Evolutionary conservation across 1,140 invertebrate species (phyloP).

Genomic region (Leptoteleia sp.): DNA sequence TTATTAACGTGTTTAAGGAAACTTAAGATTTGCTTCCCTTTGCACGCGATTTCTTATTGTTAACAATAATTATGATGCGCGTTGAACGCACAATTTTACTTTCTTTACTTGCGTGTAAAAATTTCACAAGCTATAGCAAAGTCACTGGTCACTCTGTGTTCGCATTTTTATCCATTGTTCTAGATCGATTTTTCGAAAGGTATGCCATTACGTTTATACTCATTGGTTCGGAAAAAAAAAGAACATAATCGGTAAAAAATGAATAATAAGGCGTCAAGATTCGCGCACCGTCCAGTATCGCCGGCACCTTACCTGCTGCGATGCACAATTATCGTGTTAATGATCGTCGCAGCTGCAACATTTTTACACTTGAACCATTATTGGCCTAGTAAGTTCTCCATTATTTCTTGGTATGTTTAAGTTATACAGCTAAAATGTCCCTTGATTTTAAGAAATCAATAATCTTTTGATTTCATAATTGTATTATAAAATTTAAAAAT

Average conservation of each 20-base stretch:
- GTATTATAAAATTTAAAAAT: too few species aligned
- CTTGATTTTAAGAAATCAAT: too few species aligned
- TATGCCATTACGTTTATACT: slow-evolving; percentile 35
- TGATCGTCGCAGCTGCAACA: slow-evolving; percentile 75
- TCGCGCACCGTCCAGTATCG: slow-evolving; percentile 55
- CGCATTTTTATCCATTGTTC: background rate
- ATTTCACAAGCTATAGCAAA: background rate
- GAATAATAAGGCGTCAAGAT: slow-evolving; percentile 67
- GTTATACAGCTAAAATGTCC: too few species aligned
- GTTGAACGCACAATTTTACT: slow-evolving; percentile 27
- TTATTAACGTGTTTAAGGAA: too few species aligned
- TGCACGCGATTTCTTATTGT: too few species aligned
- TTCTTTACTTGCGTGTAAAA: slow-evolving; percentile 34
- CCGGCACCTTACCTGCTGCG: slow-evolving; percentile 71
- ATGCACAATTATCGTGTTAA: slow-evolving; percentile 70
- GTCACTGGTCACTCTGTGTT: slow-evolving; percentile 1
- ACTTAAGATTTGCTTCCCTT: too few species aligned
- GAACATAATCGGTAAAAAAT: slow-evolving; percentile 48
- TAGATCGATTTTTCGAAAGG: slow-evolving; percentile 23
- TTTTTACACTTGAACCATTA: slow-evolving; percentile 78
- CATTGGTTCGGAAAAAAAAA: background rate
- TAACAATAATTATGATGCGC: slow-evolving; percentile 12
- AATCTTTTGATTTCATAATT: too few species aligned
- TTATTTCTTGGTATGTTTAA: background rate
- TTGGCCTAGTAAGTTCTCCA: slow-evolving; percentile 75